Conservation (phyloP, 2,888 invertebrate species). For the Limenitis camilla region DNA sequence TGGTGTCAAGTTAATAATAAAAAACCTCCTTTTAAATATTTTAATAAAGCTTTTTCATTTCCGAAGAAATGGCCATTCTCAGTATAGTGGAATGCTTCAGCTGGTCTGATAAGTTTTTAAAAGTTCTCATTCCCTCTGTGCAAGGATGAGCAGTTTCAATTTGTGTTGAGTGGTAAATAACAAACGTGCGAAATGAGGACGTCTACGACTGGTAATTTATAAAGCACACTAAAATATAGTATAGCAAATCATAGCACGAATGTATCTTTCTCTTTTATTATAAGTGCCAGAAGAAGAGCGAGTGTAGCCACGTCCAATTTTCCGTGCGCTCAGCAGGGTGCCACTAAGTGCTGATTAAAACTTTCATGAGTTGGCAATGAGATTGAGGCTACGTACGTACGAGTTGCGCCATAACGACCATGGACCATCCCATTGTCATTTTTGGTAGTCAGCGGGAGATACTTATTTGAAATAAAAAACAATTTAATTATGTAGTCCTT, state of each 20-base stretch:
- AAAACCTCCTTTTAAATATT: no score
- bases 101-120: no score
- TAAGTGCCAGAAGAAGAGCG: slow-evolving; percentile 11
- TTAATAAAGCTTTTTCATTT: no score
- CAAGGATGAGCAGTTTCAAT: no score
- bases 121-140: no score
- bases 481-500: background rate
- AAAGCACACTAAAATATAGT: no score
- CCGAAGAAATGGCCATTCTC: no score
- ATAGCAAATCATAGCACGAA: background rate
- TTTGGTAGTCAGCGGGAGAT: slow-evolving; percentile 16
- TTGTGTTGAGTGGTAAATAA: no score
- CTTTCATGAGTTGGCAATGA: slow-evolving; percentile 51
- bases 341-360: slow-evolving; percentile 55
- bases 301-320: slow-evolving; percentile 27
- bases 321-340: slow-evolving; percentile 36
- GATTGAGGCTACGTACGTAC: slow-evolving; percentile 30
- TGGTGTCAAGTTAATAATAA: no score
- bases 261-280: background rate
- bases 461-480: slow-evolving; percentile 4
- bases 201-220: no score
- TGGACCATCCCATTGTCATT: slow-evolving; percentile 27
- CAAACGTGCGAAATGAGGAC: no score
- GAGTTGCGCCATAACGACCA: slow-evolving; percentile 11
- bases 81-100: no score